Evolutionary conservation across 2,888 invertebrate genomes (phyloP).

Genomic region (Erebia epiphron): DNA sequence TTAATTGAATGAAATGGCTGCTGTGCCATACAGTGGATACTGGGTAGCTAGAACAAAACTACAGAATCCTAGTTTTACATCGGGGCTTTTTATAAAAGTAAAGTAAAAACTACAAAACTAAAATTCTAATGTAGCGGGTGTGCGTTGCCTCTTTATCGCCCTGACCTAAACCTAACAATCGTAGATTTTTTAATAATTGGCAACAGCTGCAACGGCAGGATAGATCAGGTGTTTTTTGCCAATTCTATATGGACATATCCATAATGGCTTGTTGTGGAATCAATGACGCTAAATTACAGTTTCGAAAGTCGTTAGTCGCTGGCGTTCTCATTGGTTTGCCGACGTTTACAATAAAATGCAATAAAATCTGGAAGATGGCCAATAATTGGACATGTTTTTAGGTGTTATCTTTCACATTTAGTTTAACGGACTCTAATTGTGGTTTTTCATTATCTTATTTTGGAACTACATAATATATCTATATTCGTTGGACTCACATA

Average conservation of each 20-base stretch:
- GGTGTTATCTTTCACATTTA: constrained; percentile 1
- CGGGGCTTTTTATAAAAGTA: too few species aligned
- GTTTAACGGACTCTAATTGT: not conserved
- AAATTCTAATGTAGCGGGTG: constrained; percentile 36
- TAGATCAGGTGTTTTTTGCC: constrained; percentile 55
- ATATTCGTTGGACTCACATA: too few species aligned
- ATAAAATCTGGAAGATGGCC: constrained; percentile 21
- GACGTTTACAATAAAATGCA: constrained; percentile 24
- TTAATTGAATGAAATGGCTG: too few species aligned
- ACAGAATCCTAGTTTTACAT: too few species aligned
- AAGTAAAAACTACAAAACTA: constrained; percentile 44
- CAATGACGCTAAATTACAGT: constrained; percentile 60
- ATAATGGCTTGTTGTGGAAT: constrained; percentile 61
- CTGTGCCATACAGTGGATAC: too few species aligned
- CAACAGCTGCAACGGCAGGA: constrained; percentile 57
- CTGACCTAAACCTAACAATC: constrained; percentile 60
- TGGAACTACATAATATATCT: not conserved
- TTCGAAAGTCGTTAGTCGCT: constrained; percentile 46
- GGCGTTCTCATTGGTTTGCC: constrained; percentile 34
- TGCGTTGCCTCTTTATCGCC: constrained; percentile 49
- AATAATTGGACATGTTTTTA: constrained; percentile 8
- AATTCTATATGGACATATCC: constrained; percentile 54
- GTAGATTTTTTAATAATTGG: constrained; percentile 59
- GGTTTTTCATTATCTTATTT: not conserved
- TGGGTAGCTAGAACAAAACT: too few species aligned